A percentile compares a stretch with the other conserved stretches of the same genome.
Conservation (phyloP, 2,888 invertebrate genomes). For the Aleiodes alternator region DNA sequence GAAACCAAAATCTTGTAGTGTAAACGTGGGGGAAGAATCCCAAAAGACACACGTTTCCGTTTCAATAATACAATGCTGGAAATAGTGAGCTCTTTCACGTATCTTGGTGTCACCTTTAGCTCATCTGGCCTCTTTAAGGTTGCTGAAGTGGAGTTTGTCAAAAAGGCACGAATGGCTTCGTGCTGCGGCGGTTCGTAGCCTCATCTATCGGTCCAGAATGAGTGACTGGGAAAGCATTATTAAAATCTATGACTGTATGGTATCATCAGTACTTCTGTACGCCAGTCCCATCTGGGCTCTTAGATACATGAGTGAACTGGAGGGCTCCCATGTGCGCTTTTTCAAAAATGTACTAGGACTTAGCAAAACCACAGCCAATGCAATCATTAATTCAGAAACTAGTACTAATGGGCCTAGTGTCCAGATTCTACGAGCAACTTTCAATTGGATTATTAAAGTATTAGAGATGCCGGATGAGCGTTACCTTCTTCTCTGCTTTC, state of each 20-base stretch:
- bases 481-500: no score
- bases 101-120: conserved; percentile 37
- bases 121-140: conserved; percentile 25
- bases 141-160: conserved; percentile 35
- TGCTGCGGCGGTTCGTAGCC: conserved; percentile 1
- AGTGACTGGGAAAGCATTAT: conserved; percentile 15
- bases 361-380: conserved; percentile 22
- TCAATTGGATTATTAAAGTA: no score
- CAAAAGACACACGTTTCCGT: not conserved
- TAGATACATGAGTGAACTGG: conserved; percentile 40
- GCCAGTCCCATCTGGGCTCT: conserved; percentile 47
- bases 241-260: conserved; percentile 36
- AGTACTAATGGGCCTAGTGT: no score
- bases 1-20: not conserved
- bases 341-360: conserved; percentile 37
- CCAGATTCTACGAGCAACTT: no score
- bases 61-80: not conserved
- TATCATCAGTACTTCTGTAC: conserved; percentile 37
- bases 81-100: conserved; percentile 20
- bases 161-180: conserved; percentile 40
- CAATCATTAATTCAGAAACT: not conserved
- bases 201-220: conserved; percentile 31
- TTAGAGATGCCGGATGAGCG: no score
- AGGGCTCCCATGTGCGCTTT: conserved; percentile 39
- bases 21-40: not conserved